These are phyloP conservation scores for Toxotes chatareus DNA, from an alignment of 2,113 vertebrate species.

Conservation along the genomic window DNA sequence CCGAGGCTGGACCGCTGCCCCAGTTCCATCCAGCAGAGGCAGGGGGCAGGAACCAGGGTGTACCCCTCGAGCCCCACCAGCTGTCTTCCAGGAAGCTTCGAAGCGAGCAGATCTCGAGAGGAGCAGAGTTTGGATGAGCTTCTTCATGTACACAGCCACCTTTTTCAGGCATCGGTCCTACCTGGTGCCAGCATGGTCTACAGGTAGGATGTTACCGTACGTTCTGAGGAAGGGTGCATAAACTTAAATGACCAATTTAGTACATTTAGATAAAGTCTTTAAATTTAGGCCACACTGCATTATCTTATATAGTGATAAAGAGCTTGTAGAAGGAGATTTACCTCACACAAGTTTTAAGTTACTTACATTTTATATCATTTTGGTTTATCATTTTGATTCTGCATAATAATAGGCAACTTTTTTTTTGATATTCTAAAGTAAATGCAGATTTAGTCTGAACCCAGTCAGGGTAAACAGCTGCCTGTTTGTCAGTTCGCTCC, in stretches of 20 bases:
- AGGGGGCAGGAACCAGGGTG: slow-evolving; percentile 52
- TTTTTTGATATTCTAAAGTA: not conserved
- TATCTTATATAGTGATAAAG: not conserved
- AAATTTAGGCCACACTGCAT: not conserved
- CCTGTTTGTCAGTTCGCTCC: slow-evolving; percentile 3
- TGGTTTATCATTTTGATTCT: not conserved
- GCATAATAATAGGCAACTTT: not conserved
- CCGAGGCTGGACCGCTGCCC: slow-evolving; percentile 65
- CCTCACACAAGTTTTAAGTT: not conserved
- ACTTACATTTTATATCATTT: not conserved
- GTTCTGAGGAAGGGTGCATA: not conserved
- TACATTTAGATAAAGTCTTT: not conserved
- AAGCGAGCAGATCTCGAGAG: slow-evolving; percentile 48
- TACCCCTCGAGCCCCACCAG: slow-evolving; percentile 54
- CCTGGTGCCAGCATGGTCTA: slow-evolving; percentile 68
- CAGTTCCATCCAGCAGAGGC: slow-evolving; percentile 62
- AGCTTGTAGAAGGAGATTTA: not conserved
- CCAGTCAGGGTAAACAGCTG: slow-evolving; percentile 12
- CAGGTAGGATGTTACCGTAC: slow-evolving; percentile 69
- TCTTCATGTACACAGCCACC: slow-evolving; percentile 43
- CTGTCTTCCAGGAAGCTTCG: slow-evolving; percentile 41
- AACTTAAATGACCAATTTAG: not conserved
- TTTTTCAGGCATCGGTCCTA: slow-evolving; percentile 42
- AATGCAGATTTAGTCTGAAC: not conserved
- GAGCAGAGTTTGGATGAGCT: slow-evolving; percentile 51